Evolutionary conservation across 2,888 invertebrate species (phyloP), one percentile per base, ranked within the genome.

Genomic region (Schizaphis graminum): DNA sequence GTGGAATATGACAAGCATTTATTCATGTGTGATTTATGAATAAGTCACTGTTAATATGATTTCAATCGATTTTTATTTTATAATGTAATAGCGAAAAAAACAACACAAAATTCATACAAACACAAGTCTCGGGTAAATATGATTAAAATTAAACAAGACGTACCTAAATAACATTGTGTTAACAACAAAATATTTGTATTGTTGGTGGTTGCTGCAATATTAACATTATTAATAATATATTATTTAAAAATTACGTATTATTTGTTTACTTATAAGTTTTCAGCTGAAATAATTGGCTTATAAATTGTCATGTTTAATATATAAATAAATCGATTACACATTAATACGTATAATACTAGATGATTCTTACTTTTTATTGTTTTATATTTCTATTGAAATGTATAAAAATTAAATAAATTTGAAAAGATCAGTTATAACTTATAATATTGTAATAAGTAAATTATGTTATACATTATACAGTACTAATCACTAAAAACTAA

Each of bases 11-110:
- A 90, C 47, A 90, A 90, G 47, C 47, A 67, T 90, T 90, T 90
- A 90, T 90, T 90, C 90, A 67, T 35, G 90, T 67, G 90, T 90
- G n/a, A 67, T 90, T 90, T 90, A 90, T 49, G 90, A 47, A 90
- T n/a, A 67, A 90, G 49, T 67, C 28, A 28, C 21, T 67, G 61
- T 47, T 90, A 67, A 90, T 67, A 67, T 49, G 28, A 90, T 67
- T 90, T 67, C 47, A 47, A 67, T 90, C 24, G 67, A 67, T 90
- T 67, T 90, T 90, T 21, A 67, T 49, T 35, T 67, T 5, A 21
- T n/a, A 67, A 67, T 67, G 16, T 21, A 67, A 67, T 67, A n/a
- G 13, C n/a, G 16, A n/a, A 67, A 67, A 67, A 67, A 67, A 67
- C n/a, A 67, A 61, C n/a, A n/a, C n/a, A 67, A 67, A 35, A 35